A percentile compares a stretch with the other conserved stretches of the same genome.
Conservation (phyloP, 2,888 invertebrate genomes). For the Deilephila porcellus region DNA sequence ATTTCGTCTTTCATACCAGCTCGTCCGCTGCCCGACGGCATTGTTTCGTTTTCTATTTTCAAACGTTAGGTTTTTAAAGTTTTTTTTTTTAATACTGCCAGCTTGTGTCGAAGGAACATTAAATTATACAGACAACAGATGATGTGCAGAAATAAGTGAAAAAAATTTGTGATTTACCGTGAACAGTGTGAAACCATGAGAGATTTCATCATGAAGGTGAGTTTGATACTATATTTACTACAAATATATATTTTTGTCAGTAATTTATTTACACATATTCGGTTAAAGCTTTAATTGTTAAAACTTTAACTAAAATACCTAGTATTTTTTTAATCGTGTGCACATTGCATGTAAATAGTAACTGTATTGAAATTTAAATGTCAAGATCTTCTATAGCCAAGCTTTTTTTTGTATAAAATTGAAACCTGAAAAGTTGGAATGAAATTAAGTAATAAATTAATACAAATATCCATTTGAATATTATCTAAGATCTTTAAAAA, state of each 20-base stretch:
- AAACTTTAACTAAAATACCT: too few species aligned
- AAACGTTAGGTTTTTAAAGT: constrained; percentile 5
- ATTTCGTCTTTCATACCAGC: constrained; percentile 69
- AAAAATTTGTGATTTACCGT: constrained; percentile 6
- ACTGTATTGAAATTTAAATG: too few species aligned
- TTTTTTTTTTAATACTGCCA: constrained; percentile 7
- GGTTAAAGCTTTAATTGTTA: too few species aligned
- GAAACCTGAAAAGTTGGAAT: too few species aligned
- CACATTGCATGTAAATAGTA: too few species aligned
- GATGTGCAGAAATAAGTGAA: constrained; percentile 14
- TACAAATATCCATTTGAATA: too few species aligned
- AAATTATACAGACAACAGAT: background rate
- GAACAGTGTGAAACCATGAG: constrained; percentile 13
- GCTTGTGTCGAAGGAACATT: background rate
- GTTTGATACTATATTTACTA: background rate
- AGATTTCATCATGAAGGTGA: constrained; percentile 22
- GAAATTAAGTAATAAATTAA: too few species aligned
- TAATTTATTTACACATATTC: background rate
- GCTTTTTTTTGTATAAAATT: too few species aligned
- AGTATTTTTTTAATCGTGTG: too few species aligned
- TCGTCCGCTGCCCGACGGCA: constrained; percentile 52
- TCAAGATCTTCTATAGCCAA: too few species aligned
- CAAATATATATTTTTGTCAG: background rate
- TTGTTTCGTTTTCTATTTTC: constrained; percentile 33
- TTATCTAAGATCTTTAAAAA: too few species aligned